These are phyloP conservation scores for Harpagus bidentatus DNA, from an alignment of 2,113 vertebrate species.

Conservation along the genomic window DNA sequence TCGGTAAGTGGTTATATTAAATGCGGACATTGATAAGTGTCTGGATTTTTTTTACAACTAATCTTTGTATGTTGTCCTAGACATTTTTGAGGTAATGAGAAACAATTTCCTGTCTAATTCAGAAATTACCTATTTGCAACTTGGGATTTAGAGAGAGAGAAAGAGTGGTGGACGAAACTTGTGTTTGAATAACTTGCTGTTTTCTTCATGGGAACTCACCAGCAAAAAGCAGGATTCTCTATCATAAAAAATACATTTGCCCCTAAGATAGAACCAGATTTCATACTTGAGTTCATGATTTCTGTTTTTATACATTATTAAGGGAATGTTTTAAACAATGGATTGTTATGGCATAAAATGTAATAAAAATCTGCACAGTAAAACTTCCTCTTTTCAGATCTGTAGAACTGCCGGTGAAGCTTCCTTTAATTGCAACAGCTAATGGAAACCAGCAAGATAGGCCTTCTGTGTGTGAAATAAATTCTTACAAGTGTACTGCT, in stretches of 20 bases:
- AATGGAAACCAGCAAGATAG: neutral
- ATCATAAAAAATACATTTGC: neutral
- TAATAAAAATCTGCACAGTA: neutral
- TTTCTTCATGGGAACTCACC: neutral
- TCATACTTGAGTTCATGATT: neutral
- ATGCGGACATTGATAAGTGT: neutral
- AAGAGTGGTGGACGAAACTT: neutral
- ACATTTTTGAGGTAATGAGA: neutral
- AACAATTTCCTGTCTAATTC: neutral
- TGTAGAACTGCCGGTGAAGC: neutral
- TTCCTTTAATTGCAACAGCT: constrained; percentile 30
- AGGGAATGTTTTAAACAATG: neutral
- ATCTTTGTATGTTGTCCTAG: neutral
- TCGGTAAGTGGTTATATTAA: constrained; percentile 9
- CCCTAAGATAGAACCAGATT: neutral
- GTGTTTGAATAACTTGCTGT: neutral
- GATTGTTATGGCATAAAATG: neutral
- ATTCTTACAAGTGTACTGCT: neutral
- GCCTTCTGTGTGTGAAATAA: neutral
- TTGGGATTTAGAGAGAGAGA: neutral
- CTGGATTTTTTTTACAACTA: neutral
- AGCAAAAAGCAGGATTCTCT: neutral
- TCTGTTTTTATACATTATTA: neutral
- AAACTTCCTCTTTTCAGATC: constrained; percentile 6
- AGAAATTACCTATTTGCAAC: neutral